Conservation (phyloP, 2,113 vertebrate genomes). For the Heterotilapia buettikoferi region DNA sequence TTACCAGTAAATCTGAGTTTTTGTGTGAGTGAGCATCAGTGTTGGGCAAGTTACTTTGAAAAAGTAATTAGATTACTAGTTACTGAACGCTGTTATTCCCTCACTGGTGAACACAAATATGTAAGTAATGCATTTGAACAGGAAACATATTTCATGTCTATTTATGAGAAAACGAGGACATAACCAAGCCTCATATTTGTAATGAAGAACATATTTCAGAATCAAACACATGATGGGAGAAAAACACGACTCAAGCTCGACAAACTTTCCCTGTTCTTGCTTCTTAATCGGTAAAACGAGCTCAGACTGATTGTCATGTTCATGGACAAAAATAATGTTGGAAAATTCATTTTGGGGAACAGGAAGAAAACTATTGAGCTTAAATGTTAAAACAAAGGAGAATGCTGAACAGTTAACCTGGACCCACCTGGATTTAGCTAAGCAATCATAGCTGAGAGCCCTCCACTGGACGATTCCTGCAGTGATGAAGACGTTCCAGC, state of each 20-base stretch:
- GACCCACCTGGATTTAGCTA: background rate
- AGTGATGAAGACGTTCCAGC: background rate
- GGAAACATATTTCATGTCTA: background rate
- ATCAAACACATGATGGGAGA: background rate
- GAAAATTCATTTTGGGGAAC: rapidly evolving
- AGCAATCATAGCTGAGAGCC: background rate
- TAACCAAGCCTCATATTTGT: background rate
- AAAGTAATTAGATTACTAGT: background rate
- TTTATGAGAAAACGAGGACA: background rate
- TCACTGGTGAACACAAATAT: background rate
- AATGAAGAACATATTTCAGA: background rate
- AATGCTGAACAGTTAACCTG: background rate
- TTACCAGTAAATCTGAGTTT: background rate
- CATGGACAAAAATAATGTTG: background rate
- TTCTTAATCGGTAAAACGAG: background rate
- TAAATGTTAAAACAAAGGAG: background rate
- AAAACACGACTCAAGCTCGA: background rate
- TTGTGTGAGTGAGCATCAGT: background rate
- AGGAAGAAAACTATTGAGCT: background rate
- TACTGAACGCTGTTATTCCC: background rate
- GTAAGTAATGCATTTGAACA: background rate
- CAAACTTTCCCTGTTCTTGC: background rate
- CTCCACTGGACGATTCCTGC: background rate
- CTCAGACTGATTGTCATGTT: background rate
- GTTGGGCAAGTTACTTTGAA: background rate